These are phyloP conservation scores for Crotalus viridis DNA, from an alignment of 2,113 vertebrate genomes.

Conservation along the genomic window DNA sequence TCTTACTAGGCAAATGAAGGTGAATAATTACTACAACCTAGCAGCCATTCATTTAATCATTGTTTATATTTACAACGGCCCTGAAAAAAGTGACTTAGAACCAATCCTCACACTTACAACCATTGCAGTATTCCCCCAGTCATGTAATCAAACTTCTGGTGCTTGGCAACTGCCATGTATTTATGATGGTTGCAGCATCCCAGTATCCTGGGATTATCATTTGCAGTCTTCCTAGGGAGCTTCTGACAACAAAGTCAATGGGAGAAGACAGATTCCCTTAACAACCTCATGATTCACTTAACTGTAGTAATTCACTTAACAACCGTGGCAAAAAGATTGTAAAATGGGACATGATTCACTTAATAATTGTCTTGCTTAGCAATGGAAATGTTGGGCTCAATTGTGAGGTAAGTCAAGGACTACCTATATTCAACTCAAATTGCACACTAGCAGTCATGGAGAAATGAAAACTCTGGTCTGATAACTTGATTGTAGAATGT, in stretches of 20 bases:
- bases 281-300: background rate
- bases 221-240: background rate
- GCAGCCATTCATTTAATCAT: background rate
- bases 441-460: background rate
- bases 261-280: background rate
- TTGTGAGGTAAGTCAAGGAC: background rate
- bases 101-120: background rate
- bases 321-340: background rate
- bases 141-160: background rate
- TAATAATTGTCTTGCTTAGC: background rate
- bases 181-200: background rate
- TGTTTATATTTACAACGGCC: background rate
- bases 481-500: background rate
- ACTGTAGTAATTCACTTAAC: background rate
- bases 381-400: background rate
- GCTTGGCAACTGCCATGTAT: background rate
- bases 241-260: background rate
- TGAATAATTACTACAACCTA: background rate
- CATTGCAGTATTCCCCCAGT: background rate
- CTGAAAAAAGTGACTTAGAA: background rate
- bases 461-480: background rate
- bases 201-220: background rate
- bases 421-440: background rate
- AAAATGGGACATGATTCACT: background rate
- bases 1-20: background rate